Percentiles rank a stretch among this genome's conserved stretches.
Evolutionary conservation across 2,797 vertebrate species (phyloP).

Genomic region (Macropodus opercularis): DNA sequence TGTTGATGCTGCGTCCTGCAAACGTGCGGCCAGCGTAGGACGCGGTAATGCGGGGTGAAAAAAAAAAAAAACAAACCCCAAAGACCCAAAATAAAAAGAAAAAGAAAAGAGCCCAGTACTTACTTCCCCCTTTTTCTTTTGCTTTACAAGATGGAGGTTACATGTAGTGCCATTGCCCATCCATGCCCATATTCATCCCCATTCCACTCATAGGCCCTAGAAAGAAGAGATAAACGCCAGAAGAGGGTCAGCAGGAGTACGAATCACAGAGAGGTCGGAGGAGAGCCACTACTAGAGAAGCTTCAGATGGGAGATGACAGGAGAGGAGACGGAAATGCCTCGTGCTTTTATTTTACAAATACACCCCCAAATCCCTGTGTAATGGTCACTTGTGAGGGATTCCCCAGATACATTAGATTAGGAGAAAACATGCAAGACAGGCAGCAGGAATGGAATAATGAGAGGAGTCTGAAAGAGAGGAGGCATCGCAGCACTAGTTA

Average conservation of each 20-base stretch:
- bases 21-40: conserved; percentile 25
- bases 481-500: conserved; percentile 34
- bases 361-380: conserved; percentile 29
- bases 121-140: conserved; percentile 97
- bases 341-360: conserved; percentile 25
- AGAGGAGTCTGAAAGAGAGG: conserved; percentile 9
- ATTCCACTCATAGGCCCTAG: conserved; percentile 91
- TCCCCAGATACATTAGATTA: conserved; percentile 49
- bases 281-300: conserved; percentile 59
- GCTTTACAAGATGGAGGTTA: conserved; percentile 86
- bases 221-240: conserved; percentile 82
- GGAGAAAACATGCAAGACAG: conserved; percentile 69
- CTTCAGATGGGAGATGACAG: conserved; percentile 57
- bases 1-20: conserved; percentile 28
- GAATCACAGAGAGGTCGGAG: conserved; percentile 75
- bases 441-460: conserved; percentile 61
- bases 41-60: conserved; percentile 37
- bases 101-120: conserved; percentile 88
- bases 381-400: conserved; percentile 27
- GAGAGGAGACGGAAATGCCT: conserved; percentile 24
- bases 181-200: conserved; percentile 94
- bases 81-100: conserved; percentile 64
- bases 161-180: conserved; percentile 93
- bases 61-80: conserved; percentile 45
- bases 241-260: conserved; percentile 82